Conservation (phyloP, 2,113 vertebrate genomes). For the Boulengeromyrus knoepffleri region DNA sequence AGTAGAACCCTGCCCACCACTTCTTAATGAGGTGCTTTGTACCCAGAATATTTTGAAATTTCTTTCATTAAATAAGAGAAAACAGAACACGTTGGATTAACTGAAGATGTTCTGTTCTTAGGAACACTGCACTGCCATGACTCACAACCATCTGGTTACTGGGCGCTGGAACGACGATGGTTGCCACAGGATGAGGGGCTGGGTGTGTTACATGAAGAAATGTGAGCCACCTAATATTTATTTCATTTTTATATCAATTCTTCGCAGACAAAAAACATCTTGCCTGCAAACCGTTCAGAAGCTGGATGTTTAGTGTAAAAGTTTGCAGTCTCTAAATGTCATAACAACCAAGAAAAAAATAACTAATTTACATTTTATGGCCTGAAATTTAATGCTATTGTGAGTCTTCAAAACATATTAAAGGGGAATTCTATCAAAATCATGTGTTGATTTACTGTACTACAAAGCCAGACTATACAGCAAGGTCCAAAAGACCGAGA, state of each 20-base stretch:
- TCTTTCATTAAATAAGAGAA: background rate
- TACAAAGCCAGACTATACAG: background rate
- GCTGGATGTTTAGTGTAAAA: background rate
- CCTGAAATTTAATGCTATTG: background rate
- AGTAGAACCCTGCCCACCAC: background rate
- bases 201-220: slow-evolving; percentile 62
- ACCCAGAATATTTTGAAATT: background rate
- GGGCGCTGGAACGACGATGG: slow-evolving; percentile 63
- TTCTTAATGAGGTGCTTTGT: background rate
- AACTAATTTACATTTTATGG: background rate
- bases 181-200: slow-evolving; percentile 49
- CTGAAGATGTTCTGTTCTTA: slow-evolving; percentile 24
- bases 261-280: background rate
- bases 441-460: background rate
- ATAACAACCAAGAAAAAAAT: background rate
- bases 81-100: background rate
- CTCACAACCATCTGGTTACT: slow-evolving; percentile 39
- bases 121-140: slow-evolving; percentile 59
- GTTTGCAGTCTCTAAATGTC: background rate
- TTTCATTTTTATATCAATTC: background rate
- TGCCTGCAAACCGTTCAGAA: background rate
- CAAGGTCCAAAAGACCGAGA: background rate
- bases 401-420: background rate
- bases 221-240: slow-evolving; percentile 41
- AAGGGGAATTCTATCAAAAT: background rate